Conservation (phyloP, 2,888 invertebrate species). For the Dicyrtomina minuta region DNA sequence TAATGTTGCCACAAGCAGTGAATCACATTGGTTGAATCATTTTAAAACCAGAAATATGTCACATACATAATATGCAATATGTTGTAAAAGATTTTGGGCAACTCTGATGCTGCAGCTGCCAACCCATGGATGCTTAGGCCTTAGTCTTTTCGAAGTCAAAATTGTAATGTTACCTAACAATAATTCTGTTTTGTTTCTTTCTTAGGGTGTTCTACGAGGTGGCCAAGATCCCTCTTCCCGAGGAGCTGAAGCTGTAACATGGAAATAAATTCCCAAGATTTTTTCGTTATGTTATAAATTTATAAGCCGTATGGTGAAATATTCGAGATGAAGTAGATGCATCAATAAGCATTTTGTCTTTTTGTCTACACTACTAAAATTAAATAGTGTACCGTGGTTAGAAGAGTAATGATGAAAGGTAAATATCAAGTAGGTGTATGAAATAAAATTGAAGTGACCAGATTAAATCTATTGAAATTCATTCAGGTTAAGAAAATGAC, state of each 20-base stretch:
- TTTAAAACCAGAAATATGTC: background rate
- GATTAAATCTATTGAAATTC: too few species aligned
- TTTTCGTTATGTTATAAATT: background rate
- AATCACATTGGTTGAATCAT: background rate
- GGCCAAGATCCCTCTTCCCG: constrained; percentile 70
- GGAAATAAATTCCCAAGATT: background rate
- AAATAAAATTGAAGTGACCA: too few species aligned
- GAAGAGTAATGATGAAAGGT: too few species aligned
- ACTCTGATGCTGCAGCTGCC: too few species aligned
- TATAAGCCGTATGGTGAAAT: background rate
- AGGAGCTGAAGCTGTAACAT: constrained; percentile 49
- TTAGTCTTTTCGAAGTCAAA: too few species aligned
- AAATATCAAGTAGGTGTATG: too few species aligned
- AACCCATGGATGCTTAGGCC: too few species aligned
- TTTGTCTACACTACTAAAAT: background rate
- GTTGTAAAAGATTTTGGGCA: background rate
- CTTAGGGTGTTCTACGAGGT: constrained; percentile 84
- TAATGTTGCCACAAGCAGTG: too few species aligned
- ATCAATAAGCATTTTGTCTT: background rate
- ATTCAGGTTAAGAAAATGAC: too few species aligned
- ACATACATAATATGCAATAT: background rate
- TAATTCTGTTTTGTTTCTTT: constrained; percentile 41
- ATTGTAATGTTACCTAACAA: background rate
- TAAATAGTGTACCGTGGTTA: too few species aligned
- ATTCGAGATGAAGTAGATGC: too few species aligned